Percentiles rank a stretch among this genome's conserved stretches.
Conservation (phyloP, 2,888 invertebrate genomes). For the Himalopsyche kuldschensis region DNA sequence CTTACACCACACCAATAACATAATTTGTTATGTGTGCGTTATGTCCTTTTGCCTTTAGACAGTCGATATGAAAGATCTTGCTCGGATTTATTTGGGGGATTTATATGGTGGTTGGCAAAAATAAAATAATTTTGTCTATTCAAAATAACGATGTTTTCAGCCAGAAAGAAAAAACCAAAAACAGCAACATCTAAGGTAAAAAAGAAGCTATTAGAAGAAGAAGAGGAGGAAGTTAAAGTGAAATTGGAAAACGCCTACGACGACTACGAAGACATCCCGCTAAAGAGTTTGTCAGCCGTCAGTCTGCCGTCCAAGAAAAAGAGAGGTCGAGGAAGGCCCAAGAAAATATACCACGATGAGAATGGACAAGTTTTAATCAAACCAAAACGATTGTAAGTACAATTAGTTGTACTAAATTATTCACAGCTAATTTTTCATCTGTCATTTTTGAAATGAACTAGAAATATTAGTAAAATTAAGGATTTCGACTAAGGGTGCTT, state of each 20-base stretch:
- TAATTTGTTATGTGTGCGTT: too few relatives aligned
- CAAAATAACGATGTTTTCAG: not conserved
- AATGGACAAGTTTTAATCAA: not conserved
- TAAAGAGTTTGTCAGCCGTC: not conserved
- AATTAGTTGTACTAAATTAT: not conserved
- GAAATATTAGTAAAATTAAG: too few relatives aligned
- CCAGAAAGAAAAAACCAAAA: not conserved
- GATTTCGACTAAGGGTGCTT: too few relatives aligned
- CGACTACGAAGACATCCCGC: not conserved
- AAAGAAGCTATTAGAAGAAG: not conserved
- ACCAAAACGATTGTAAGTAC: constrained; percentile 1
- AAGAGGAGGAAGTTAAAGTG: not conserved
- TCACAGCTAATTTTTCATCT: too few relatives aligned
- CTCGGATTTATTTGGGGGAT: too few relatives aligned
- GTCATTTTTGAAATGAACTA: too few relatives aligned
- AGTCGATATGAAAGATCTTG: too few relatives aligned
- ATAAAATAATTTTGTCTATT: too few relatives aligned
- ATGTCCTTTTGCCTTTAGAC: too few relatives aligned
- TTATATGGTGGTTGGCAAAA: too few relatives aligned
- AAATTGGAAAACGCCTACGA: constrained; percentile 15
- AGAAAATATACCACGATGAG: not conserved
- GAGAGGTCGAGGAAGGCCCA: constrained; percentile 8
- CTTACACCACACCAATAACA: too few relatives aligned
- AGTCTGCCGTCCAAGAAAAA: not conserved
- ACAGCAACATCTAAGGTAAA: not conserved